These are phyloP conservation scores for Dascyllus trimaculatus DNA, from an alignment of 2,113 vertebrate species.

Conservation along the genomic window DNA sequence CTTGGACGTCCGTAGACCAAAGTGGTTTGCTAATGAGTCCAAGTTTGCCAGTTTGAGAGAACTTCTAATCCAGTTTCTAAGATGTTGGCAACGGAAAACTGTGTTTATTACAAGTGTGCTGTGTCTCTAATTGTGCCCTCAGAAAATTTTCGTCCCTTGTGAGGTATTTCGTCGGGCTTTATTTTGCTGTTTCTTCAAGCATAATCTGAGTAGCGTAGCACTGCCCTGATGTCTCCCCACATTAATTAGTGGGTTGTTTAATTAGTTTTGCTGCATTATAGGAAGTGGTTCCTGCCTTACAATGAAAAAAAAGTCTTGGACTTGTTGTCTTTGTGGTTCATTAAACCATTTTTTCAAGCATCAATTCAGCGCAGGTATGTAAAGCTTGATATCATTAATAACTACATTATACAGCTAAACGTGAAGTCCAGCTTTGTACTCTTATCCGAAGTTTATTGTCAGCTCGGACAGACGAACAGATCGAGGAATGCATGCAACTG, in stretches of 20 bases:
- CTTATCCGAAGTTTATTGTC: background rate
- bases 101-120: background rate
- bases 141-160: slow-evolving; percentile 23
- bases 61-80: too few species aligned
- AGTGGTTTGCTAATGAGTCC: background rate
- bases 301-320: background rate
- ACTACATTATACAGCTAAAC: background rate
- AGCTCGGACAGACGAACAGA: background rate
- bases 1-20: too few species aligned
- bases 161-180: background rate
- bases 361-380: background rate
- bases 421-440: background rate
- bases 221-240: background rate
- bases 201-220: background rate
- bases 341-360: background rate
- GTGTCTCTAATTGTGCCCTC: slow-evolving; percentile 39
- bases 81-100: background rate
- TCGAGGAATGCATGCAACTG: background rate
- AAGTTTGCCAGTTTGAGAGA: background rate
- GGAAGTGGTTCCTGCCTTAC: background rate
- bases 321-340: background rate
- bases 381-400: background rate
- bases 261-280: background rate
- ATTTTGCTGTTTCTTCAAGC: slow-evolving; percentile 16
- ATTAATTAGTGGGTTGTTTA: slow-evolving; percentile 30